Evolutionary conservation across 2,797 vertebrate species (phyloP), one percentile per base, ranked within the genome.

Genomic region (Chelmon rostratus): DNA sequence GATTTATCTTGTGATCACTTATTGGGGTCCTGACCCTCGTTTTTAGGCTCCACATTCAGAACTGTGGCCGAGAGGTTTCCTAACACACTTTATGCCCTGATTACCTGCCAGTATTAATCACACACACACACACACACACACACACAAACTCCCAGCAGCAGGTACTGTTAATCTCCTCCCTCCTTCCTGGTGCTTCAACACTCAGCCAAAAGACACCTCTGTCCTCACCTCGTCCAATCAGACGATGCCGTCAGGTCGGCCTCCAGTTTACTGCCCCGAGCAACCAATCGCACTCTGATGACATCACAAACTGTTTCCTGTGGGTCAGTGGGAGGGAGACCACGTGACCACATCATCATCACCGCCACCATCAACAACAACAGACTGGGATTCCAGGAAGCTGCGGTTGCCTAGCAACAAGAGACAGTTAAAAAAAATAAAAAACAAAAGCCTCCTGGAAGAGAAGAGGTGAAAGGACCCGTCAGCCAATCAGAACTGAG

Each of bases 121-220:
- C n/a, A 6, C 11, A 23, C 37, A 10, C 47, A 38, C 19, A 18
- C 33, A 35, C 13, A 72, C 52, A 68, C 64, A 59, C 65, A 77
- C 62, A 63, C 73, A 70, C 78, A 65, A 73, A 57, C 25, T 16
- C 77, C 23, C 76, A 83, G 84, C 85, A 86, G 86, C 88, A 86
- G 88, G 88, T 88, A 82, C 87, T 86, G 89, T 85, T 90, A 86
- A 42, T 12, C 66, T 73, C 80, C 84, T 84, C 68, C 75, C 78
- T 67, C 75, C 58, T 61, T 76, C 72, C 88, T 84, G 90, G 92
- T 92, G 92, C 90, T 91, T 79, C 82, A 74, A 76, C 69, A 63
- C 38, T 72, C 58, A 68, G 71, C 77, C 78, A 82, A 83, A 88
- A 81, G 59, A 62, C 77, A 46, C 72, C 74, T 66, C 63, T 38